Evolutionary conservation across 2,888 invertebrate species (phyloP).

Genomic region (Pardosa pseudoannulata): DNA sequence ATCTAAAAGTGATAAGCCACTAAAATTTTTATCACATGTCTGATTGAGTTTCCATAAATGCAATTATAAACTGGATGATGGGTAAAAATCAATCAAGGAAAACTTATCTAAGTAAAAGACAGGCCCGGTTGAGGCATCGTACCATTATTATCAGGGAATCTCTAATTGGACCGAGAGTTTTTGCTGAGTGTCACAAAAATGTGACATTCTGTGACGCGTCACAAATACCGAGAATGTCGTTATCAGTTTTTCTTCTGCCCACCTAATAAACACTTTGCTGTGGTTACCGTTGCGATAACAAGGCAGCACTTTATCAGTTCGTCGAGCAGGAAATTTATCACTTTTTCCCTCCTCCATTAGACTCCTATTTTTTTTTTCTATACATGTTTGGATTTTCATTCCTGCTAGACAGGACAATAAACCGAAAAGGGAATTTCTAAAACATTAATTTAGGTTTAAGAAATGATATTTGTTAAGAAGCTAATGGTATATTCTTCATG

Average conservation of each 20-base stretch:
- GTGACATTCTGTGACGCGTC: constrained; percentile 56
- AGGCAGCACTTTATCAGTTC: background rate
- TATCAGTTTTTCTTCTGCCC: constrained; percentile 52
- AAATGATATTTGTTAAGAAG: no score
- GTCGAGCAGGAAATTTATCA: background rate
- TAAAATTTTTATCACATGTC: background rate
- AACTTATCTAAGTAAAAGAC: background rate
- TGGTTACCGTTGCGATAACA: constrained; percentile 66
- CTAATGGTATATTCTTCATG: no score
- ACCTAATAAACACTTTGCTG: constrained; percentile 69
- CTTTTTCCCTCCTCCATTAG: background rate
- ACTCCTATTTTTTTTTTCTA: background rate
- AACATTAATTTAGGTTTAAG: no score
- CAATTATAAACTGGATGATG: background rate
- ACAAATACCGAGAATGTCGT: constrained; percentile 40
- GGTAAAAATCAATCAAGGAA: background rate
- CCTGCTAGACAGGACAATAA: no score
- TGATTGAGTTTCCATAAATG: background rate
- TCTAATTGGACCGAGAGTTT: constrained; percentile 34
- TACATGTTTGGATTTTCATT: no score
- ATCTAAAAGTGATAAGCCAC: background rate
- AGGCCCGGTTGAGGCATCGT: background rate
- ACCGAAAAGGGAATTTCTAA: no score
- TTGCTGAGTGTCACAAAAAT: constrained; percentile 37
- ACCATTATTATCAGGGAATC: constrained; percentile 13